phyloP scores from a whole-genome alignment of 2,797 vertebrate species.

The Pygocentrus nattereri region DNA sequence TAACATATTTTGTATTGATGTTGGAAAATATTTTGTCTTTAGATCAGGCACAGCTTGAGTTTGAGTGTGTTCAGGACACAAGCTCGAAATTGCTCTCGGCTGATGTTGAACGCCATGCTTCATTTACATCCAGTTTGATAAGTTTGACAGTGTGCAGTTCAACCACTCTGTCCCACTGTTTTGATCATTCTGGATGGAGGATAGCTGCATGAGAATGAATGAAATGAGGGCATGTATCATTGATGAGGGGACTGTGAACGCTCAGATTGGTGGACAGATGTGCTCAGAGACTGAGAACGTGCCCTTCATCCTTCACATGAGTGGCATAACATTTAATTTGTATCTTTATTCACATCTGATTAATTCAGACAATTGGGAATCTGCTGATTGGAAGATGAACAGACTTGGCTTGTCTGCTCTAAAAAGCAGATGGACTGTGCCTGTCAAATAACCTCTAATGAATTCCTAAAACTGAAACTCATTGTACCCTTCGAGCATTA shows the following conservation, averaged over 20 bases:
- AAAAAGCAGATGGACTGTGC: not conserved
- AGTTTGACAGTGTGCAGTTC: not conserved
- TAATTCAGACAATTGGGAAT: not conserved
- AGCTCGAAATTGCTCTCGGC: not conserved
- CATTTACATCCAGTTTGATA: not conserved
- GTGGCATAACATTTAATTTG: not conserved
- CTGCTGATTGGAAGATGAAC: not conserved
- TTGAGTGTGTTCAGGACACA: no score
- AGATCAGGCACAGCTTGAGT: no score
- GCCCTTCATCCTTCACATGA: not conserved
- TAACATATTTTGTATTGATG: no score
- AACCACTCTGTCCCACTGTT: not conserved
- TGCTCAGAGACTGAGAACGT: not conserved
- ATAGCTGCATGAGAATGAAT: not conserved
- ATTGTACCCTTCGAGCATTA: not conserved
- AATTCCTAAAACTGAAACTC: not conserved
- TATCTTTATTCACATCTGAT: not conserved
- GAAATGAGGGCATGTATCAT: not conserved
- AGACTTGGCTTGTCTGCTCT: not conserved
- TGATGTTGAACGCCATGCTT: not conserved
- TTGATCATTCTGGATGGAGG: not conserved
- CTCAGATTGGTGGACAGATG: not conserved
- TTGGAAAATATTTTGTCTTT: no score
- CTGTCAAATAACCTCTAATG: not conserved
- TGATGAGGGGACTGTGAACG: not conserved